phyloP scores from a whole-genome alignment of 2,888 invertebrate species.

The Luperina testacea region DNA sequence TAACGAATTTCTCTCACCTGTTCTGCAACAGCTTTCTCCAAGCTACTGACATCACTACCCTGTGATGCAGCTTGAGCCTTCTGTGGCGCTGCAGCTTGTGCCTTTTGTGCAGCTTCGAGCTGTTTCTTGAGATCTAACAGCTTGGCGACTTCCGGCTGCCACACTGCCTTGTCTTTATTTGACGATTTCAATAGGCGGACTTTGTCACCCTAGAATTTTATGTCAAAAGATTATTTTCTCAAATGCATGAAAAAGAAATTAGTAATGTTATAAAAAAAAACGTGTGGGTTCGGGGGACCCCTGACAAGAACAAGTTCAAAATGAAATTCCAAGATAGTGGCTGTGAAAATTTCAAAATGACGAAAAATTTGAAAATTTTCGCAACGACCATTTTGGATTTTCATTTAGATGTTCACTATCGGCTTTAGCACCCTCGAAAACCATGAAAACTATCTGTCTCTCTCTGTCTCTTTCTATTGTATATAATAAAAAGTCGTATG shows the following conservation, averaged over 20 bases:
- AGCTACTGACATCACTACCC: slow-evolving; percentile 20
- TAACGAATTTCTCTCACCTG: slow-evolving; percentile 47
- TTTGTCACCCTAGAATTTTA: slow-evolving; percentile 40
- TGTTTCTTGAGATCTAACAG: slow-evolving; percentile 47
- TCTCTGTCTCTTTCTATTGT: no score
- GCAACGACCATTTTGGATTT: no score
- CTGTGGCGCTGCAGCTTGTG: slow-evolving; percentile 19
- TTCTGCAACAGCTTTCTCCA: slow-evolving; percentile 63
- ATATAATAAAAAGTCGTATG: no score
- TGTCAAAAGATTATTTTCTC: not conserved
- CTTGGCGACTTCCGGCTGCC: slow-evolving; percentile 45
- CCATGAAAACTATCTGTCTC: no score
- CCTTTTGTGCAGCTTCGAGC: slow-evolving; percentile 37
- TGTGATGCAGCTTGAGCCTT: slow-evolving; percentile 16
- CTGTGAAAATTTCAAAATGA: no score
- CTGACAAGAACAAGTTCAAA: no score
- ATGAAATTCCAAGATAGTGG: no score
- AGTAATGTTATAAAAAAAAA: no score
- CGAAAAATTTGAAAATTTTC: no score
- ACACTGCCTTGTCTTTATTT: slow-evolving; percentile 37
- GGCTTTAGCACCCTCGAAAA: no score
- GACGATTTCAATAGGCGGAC: slow-evolving; percentile 41
- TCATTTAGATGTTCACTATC: no score
- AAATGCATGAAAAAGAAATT: not conserved
- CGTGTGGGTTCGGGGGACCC: no score